These are phyloP conservation scores for Leptopilina myrica DNA, from an alignment of 2,888 invertebrate genomes.

Conservation along the genomic window DNA sequence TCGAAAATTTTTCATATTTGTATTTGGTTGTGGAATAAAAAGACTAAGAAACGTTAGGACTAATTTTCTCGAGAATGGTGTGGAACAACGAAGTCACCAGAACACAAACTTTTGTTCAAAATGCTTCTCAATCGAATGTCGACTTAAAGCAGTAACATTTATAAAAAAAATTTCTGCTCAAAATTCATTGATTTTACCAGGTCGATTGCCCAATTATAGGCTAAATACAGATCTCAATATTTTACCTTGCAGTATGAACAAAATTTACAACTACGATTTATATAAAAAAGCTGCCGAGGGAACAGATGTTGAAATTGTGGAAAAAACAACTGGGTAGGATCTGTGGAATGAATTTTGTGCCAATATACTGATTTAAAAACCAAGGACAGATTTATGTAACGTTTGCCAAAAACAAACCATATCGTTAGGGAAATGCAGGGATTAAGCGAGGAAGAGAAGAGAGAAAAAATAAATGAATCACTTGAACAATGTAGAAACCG, in stretches of 20 bases:
- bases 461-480: background rate
- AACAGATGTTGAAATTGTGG: background rate
- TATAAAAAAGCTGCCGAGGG: background rate
- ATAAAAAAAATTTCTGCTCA: background rate
- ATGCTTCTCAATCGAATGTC: background rate
- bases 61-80: background rate
- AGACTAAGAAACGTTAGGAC: background rate
- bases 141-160: background rate
- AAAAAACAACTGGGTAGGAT: background rate
- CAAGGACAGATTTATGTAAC: background rate
- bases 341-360: background rate
- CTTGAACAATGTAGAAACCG: background rate
- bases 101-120: background rate
- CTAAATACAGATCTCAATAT: constrained; percentile 4
- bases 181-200: background rate
- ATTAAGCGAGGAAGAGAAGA: background rate
- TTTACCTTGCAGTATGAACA: background rate
- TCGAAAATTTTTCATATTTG: background rate
- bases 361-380: background rate
- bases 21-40: background rate
- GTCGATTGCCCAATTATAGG: background rate
- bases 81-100: background rate
- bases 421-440: constrained; percentile 3
- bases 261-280: background rate
- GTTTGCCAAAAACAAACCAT: background rate